Conservation (phyloP, 2,113 vertebrate genomes). For the Antigone vipio region DNA sequence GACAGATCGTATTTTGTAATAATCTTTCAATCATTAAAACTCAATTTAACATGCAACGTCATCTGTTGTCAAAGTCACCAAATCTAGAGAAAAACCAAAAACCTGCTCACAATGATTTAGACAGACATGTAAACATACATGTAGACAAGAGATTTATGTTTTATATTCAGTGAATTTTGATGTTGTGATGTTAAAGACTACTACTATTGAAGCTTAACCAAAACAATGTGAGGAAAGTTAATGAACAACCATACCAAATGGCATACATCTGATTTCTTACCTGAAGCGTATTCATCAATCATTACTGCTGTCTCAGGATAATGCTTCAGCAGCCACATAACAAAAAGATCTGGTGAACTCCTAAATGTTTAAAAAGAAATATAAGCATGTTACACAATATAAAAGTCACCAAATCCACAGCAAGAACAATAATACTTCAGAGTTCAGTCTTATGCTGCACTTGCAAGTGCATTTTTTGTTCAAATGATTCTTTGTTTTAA, state of each 20-base stretch:
- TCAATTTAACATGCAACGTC: background rate
- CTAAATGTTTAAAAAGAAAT: conserved; percentile 36
- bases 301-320: background rate
- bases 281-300: conserved; percentile 26
- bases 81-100: background rate
- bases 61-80: background rate
- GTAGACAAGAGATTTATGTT: background rate
- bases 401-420: background rate
- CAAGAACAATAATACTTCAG: background rate
- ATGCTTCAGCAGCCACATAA: conserved; percentile 3
- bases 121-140: background rate
- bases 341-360: background rate
- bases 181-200: background rate
- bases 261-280: conserved; percentile 32
- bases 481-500: background rate
- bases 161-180: conserved; percentile 8
- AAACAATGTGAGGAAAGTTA: conserved; percentile 12
- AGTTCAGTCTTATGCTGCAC: background rate
- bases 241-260: background rate
- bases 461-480: background rate
- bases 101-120: background rate
- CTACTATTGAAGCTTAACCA: conserved; percentile 1
- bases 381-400: background rate
- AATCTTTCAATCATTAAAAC: background rate
- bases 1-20: background rate